Evolutionary conservation across 1,140 invertebrate genomes (phyloP).

Genomic region (Drosophila eugracilis): DNA sequence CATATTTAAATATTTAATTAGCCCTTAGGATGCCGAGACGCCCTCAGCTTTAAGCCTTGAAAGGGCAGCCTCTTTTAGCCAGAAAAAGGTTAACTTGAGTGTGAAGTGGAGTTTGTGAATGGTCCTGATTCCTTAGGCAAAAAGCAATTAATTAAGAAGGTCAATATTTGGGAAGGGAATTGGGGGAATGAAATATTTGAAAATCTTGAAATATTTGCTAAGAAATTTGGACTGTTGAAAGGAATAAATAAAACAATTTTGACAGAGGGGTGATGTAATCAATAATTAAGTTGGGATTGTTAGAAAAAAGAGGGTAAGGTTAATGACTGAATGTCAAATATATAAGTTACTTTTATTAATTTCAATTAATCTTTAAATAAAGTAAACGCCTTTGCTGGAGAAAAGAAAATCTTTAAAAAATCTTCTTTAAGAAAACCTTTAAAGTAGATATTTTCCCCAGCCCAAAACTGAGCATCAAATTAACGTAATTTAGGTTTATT

Average conservation of each 20-base stretch:
- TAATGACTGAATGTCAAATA: no score
- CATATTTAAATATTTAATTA: constrained; percentile 81
- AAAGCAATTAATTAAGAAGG: constrained; percentile 80
- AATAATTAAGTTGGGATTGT: constrained; percentile 6
- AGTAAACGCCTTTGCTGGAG: no score
- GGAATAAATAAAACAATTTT: constrained; percentile 37
- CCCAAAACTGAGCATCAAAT: neutral
- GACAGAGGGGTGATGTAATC: constrained; percentile 24
- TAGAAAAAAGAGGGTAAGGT: no score
- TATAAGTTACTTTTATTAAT: no score
- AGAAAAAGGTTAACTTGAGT: constrained; percentile 34
- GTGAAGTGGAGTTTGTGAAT: constrained; percentile 17
- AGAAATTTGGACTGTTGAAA: constrained; percentile 7
- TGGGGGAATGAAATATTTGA: no score
- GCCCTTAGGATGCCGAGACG: constrained; percentile 36
- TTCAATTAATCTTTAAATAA: no score
- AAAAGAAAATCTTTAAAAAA: no score
- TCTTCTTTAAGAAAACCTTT: neutral
- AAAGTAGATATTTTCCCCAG: neutral
- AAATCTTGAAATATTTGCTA: constrained; percentile 11
- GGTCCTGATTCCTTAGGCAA: constrained; percentile 59
- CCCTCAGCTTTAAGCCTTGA: neutral
- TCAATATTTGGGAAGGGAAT: constrained; percentile 57
- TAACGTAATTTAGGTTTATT: constrained; percentile 46
- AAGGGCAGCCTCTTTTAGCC: neutral